A percentile compares a stretch with the other conserved stretches of the same genome.
phyloP scores from a whole-genome alignment of 2,888 invertebrate species.

The Chrysotoxum bicinctum region DNA sequence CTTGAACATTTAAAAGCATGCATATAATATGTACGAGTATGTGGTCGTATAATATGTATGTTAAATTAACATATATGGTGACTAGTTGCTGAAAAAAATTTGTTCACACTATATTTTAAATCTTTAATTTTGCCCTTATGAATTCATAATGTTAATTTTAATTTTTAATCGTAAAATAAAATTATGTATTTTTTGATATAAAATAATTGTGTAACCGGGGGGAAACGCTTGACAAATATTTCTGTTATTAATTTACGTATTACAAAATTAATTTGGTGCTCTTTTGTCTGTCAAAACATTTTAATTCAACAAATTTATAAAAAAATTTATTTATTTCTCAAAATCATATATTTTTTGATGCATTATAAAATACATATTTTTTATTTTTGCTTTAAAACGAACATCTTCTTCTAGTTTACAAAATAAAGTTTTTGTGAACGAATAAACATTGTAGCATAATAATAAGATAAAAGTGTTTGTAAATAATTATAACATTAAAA shows the following conservation, averaged over 20 bases:
- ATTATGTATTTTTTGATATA: too few relatives aligned
- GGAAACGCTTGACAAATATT: not conserved
- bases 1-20: too few relatives aligned
- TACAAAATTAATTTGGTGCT: not conserved
- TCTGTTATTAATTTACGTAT: not conserved
- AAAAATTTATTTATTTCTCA: not conserved
- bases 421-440: not conserved
- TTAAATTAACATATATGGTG: too few relatives aligned
- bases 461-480: constrained; percentile 50
- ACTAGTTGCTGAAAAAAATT: too few relatives aligned
- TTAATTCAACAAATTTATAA: not conserved
- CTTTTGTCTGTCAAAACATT: not conserved
- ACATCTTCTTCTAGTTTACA: constrained; percentile 8
- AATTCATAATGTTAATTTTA: not conserved
- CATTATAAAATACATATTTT: not conserved
- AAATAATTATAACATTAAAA: constrained; percentile 67
- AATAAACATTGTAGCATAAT: constrained; percentile 17
- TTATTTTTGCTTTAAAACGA: not conserved
- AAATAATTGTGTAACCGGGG: too few relatives aligned
- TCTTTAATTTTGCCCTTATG: not conserved
- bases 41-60: too few relatives aligned
- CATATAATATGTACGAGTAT: too few relatives aligned
- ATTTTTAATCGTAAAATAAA: too few relatives aligned
- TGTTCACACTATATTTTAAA: not conserved
- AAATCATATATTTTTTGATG: not conserved